These are phyloP conservation scores for Hesperophylax magnus DNA, from an alignment of 1,140 invertebrate genomes.

Conservation along the genomic window DNA sequence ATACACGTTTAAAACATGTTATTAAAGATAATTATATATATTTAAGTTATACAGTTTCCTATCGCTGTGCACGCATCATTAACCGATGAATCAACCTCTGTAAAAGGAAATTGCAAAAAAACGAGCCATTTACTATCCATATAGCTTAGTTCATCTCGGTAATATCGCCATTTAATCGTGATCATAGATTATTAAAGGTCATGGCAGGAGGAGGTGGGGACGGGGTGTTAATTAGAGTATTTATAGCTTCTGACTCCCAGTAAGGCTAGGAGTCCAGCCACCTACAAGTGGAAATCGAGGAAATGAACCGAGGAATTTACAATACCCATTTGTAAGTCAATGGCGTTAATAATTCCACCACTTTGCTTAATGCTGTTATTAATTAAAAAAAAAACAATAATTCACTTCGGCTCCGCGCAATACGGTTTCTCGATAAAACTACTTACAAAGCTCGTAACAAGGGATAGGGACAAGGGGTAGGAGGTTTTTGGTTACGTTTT, in stretches of 20 bases:
- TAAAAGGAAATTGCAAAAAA: not conserved
- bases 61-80: not conserved
- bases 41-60: no score
- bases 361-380: not conserved
- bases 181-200: no score
- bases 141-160: not conserved
- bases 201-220: not conserved
- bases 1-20: no score
- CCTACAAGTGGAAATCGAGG: not conserved
- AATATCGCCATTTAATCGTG: no score
- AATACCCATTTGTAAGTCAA: not conserved
- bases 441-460: no score
- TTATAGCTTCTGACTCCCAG: not conserved
- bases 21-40: no score
- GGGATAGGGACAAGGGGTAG: no score
- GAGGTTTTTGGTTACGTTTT: no score
- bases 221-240: not conserved
- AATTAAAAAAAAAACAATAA: no score
- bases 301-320: constrained; percentile 1
- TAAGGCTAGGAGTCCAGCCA: not conserved
- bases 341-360: not conserved
- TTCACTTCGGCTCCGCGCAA: no score
- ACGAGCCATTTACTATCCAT: not conserved
- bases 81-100: constrained; percentile 6
- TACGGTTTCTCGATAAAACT: no score